Evolutionary conservation across 2,113 vertebrate genomes (phyloP).

Genomic region (Hystrix cristata): DNA sequence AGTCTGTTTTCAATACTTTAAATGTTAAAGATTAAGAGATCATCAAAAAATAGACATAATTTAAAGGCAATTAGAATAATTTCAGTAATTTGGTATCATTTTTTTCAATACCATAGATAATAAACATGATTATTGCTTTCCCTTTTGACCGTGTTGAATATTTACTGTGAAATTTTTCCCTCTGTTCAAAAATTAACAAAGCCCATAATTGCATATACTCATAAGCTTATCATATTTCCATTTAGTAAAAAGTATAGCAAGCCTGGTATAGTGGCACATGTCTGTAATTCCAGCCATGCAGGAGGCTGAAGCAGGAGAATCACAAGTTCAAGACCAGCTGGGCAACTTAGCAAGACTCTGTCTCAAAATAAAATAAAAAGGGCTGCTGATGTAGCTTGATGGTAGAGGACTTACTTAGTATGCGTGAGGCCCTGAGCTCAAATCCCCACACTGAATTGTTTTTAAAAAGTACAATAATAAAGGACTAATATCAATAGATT

Average conservation of each 20-base stretch:
- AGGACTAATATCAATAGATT: constrained; percentile 37
- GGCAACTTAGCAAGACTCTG: neutral
- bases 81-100: constrained; percentile 62
- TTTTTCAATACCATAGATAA: constrained; percentile 67
- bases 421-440: neutral
- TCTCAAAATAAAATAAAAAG: neutral
- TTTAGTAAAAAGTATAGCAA: constrained; percentile 67
- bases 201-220: constrained; percentile 68
- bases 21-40: constrained; percentile 47
- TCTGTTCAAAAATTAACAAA: constrained; percentile 75
- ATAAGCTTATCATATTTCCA: constrained; percentile 71
- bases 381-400: neutral
- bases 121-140: constrained; percentile 74
- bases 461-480: neutral
- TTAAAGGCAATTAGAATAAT: constrained; percentile 72
- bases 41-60: constrained; percentile 47
- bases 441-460: neutral
- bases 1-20: constrained; percentile 29
- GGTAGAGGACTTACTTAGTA: neutral
- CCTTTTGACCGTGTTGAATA: constrained; percentile 64
- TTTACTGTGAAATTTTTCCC: constrained; percentile 64
- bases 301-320: neutral
- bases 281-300: neutral
- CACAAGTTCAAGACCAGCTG: neutral
- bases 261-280: neutral